Conservation (phyloP, 2,113 vertebrate species). For the Aptenodytes forsteri region DNA sequence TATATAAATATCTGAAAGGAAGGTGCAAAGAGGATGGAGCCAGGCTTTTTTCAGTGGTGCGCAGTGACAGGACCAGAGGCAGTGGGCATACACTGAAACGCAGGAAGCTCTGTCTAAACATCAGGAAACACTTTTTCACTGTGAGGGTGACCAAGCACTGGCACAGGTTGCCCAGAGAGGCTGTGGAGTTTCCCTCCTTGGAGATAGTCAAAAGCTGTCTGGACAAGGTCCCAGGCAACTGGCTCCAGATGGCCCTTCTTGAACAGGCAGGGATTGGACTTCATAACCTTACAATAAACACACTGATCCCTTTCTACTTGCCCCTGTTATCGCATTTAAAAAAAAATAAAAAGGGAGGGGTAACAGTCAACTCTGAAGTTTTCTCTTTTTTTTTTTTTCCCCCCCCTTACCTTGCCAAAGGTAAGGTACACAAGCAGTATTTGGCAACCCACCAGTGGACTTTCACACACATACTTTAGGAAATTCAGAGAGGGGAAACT, state of each 20-base stretch:
- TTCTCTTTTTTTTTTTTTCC: neutral
- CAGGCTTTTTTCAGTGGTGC: neutral
- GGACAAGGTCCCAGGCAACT: neutral
- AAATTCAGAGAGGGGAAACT: neutral
- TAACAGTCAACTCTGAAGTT: neutral
- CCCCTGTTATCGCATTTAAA: neutral
- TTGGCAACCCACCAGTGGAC: neutral
- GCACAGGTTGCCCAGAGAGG: neutral
- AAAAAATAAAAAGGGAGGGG: neutral
- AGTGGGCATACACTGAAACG: fast-evolving
- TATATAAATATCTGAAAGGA: neutral
- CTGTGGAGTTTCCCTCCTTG: neutral
- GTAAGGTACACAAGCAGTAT: neutral
- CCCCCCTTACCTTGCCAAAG: neutral
- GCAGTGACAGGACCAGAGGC: neutral
- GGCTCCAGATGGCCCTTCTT: neutral
- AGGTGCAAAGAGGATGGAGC: neutral
- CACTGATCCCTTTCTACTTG: neutral
- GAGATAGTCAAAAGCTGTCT: neutral
- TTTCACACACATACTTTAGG: neutral
- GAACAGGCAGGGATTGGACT: neutral
- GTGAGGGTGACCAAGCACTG: neutral
- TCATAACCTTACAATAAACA: neutral
- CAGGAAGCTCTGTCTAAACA: neutral
- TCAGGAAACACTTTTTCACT: neutral